Percentiles rank a stretch among this genome's conserved stretches.
Conservation (phyloP, 2,797 vertebrate species). For the Benthosema pterotum region DNA sequence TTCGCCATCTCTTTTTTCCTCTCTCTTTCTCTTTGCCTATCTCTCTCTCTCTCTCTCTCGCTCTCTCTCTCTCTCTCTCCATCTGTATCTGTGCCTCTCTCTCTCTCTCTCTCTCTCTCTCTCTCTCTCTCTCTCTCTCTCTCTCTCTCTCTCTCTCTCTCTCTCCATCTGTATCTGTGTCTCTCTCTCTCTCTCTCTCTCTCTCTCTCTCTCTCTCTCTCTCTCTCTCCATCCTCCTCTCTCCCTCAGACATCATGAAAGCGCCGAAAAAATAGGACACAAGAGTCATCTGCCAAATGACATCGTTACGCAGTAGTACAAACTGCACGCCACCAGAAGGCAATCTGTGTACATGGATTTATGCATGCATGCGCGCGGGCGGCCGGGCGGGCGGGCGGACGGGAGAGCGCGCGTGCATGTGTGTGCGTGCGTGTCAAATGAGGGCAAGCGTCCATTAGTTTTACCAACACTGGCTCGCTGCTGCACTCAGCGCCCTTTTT, state of each 20-base stretch:
- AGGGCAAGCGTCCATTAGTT: slow-evolving; percentile 21
- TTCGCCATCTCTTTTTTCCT: no score
- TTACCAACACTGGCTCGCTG: slow-evolving; percentile 28
- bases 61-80: neutral
- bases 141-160: neutral
- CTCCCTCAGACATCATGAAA: neutral
- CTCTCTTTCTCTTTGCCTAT: no score
- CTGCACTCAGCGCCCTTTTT: slow-evolving; percentile 38
- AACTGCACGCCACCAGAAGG: slow-evolving; percentile 33
- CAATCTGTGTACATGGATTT: neutral
- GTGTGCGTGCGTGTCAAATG: neutral
- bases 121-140: slow-evolving; percentile 1
- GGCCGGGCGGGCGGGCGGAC: neutral
- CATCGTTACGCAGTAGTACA: slow-evolving; percentile 28
- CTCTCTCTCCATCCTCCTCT: slow-evolving; percentile 8
- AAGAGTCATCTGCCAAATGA: slow-evolving; percentile 31
- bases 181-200: neutral
- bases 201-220: slow-evolving; percentile 16
- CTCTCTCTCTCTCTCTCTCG: no score
- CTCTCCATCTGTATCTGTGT: no score
- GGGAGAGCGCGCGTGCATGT: neutral
- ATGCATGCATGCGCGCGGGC: neutral
- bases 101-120: slow-evolving; percentile 10
- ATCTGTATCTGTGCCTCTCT: no score
- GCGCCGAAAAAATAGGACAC: slow-evolving; percentile 42